phyloP scores from a whole-genome alignment of 2,888 invertebrate genomes.

The Rhamphomyia laevipes region DNA sequence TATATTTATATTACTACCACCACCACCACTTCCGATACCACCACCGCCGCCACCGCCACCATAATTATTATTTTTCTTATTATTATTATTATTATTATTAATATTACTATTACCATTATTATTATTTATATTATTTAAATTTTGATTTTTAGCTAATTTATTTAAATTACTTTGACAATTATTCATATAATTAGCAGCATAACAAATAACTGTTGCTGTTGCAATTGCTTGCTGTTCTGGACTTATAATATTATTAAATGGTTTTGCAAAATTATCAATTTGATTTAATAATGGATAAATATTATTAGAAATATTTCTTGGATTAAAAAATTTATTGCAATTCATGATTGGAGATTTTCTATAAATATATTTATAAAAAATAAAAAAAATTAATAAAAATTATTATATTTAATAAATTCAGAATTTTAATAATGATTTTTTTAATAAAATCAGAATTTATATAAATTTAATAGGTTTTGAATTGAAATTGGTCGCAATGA shows the following conservation, averaged over 20 bases:
- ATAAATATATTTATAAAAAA: too few species aligned
- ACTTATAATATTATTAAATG: neutral
- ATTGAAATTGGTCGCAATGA: too few species aligned
- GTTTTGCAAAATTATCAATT: neutral
- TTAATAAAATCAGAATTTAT: too few species aligned
- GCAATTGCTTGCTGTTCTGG: conserved; percentile 2
- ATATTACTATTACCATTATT: conserved; percentile 3
- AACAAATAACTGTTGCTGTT: conserved; percentile 1
- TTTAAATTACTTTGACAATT: neutral
- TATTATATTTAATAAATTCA: too few species aligned
- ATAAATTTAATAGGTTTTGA: too few species aligned
- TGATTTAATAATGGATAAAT: neutral
- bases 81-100: conserved; percentile 1
- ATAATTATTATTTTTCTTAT: neutral
- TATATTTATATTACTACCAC: too few species aligned
- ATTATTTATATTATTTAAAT: conserved; percentile 2
- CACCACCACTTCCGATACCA: too few species aligned
- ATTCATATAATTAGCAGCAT: neutral
- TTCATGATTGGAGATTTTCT: too few species aligned
- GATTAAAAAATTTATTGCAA: neutral
- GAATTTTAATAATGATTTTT: too few species aligned
- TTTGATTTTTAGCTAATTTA: neutral
- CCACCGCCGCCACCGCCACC: neutral
- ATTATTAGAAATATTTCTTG: neutral
- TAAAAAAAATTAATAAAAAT: too few species aligned